phyloP scores from a whole-genome alignment of 2,888 invertebrate species.

The Rosalia funebris region DNA sequence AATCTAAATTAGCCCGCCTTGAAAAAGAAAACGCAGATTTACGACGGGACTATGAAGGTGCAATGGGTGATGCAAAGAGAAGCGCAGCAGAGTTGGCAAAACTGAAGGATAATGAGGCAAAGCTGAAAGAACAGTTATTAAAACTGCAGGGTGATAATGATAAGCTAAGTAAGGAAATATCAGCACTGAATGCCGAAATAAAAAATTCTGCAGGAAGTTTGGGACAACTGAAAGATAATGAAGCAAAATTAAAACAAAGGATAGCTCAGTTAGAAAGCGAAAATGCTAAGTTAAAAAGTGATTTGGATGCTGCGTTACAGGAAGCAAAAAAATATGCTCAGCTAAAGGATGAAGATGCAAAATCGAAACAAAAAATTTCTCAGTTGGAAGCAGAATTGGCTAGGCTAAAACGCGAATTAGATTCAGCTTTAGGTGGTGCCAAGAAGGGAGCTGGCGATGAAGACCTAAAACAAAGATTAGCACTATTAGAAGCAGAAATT shows the following conservation, averaged over 20 bases:
- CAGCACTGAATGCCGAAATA: slow-evolving; percentile 32
- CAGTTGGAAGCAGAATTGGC: slow-evolving; percentile 39
- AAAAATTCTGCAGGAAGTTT: slow-evolving; percentile 26
- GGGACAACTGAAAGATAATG: slow-evolving; percentile 35
- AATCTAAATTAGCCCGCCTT: slow-evolving; percentile 19
- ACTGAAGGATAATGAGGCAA: slow-evolving; percentile 40
- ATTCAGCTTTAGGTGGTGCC: slow-evolving; percentile 35
- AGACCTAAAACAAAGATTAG: slow-evolving; percentile 36
- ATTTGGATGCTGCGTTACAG: slow-evolving; percentile 36
- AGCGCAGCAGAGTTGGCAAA: slow-evolving; percentile 34
- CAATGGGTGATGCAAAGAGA: slow-evolving; percentile 42
- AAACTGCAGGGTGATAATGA: slow-evolving; percentile 45
- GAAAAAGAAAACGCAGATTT: slow-evolving; percentile 35
- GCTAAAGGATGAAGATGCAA: slow-evolving; percentile 31
- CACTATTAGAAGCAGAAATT: slow-evolving; percentile 45
- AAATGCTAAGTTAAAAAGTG: slow-evolving; percentile 36
- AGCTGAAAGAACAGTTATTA: slow-evolving; percentile 38
- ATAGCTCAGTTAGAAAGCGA: slow-evolving; percentile 39
- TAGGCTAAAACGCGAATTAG: slow-evolving; percentile 40
- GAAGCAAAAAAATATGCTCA: slow-evolving; percentile 36
- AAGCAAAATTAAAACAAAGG: slow-evolving; percentile 44
- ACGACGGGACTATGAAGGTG: slow-evolving; percentile 35
- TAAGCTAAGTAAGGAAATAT: slow-evolving; percentile 45
- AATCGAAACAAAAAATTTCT: slow-evolving; percentile 37
- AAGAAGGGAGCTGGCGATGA: slow-evolving; percentile 37